These are phyloP conservation scores for Masnerella sp. DNA, from an alignment of 2,888 invertebrate genomes.

Conservation along the genomic window DNA sequence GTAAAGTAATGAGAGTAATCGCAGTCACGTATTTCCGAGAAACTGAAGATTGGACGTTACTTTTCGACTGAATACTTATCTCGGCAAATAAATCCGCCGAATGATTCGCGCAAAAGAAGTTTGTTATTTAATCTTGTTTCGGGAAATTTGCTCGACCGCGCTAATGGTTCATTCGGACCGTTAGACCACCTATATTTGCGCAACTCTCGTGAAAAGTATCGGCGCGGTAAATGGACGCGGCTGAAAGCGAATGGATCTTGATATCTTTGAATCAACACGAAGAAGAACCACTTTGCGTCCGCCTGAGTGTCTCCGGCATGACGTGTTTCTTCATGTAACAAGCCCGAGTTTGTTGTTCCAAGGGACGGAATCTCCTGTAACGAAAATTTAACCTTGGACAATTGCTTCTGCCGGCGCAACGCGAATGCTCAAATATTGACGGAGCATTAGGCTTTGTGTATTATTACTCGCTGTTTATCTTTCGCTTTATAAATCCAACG, in stretches of 20 bases:
- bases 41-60: slow-evolving; percentile 16
- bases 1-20: slow-evolving; percentile 36
- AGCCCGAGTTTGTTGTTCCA: slow-evolving; percentile 39
- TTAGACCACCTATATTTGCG: slow-evolving; percentile 52
- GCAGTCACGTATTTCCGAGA: slow-evolving; percentile 6
- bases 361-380: slow-evolving; percentile 36
- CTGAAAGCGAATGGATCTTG: slow-evolving; percentile 47
- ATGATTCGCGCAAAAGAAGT: slow-evolving; percentile 14
- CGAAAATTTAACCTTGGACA: slow-evolving; percentile 42
- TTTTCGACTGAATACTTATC: slow-evolving; percentile 27
- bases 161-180: slow-evolving; percentile 38
- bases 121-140: slow-evolving; percentile 23
- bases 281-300: slow-evolving; percentile 46
- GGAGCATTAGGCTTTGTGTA: slow-evolving; percentile 16
- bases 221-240: slow-evolving; percentile 44
- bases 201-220: slow-evolving; percentile 49
- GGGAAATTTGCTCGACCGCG: slow-evolving; percentile 1
- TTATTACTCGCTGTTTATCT: slow-evolving; percentile 14
- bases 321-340: slow-evolving; percentile 46
- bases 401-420: slow-evolving; percentile 22
- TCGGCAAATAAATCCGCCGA: slow-evolving; percentile 22
- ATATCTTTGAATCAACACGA: slow-evolving; percentile 51
- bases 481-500: slow-evolving; percentile 2
- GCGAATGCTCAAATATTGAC: slow-evolving; percentile 31
- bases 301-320: slow-evolving; percentile 31